Evolutionary conservation across 2,888 invertebrate genomes (phyloP).

Genomic region (Microctonus brassicae): DNA sequence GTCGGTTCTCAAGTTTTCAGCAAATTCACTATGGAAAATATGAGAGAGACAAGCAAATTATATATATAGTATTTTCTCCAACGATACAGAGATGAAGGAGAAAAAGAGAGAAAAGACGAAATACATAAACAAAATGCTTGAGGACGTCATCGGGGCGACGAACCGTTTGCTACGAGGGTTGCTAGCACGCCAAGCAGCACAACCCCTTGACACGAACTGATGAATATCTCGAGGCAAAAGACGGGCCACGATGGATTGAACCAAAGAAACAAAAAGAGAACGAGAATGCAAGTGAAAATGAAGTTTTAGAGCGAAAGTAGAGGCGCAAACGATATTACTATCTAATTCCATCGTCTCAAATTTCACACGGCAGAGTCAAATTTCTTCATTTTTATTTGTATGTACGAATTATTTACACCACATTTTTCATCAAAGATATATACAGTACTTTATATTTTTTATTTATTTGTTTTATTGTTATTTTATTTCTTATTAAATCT

Average conservation of each 20-base stretch:
- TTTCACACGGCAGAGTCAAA: slow-evolving; percentile 38
- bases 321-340: slow-evolving; percentile 34
- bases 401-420: too few relatives aligned
- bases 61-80: slow-evolving; percentile 5
- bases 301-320: slow-evolving; percentile 24
- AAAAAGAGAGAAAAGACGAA: neutral
- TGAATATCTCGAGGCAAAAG: slow-evolving; percentile 49
- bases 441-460: too few relatives aligned
- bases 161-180: slow-evolving; percentile 34
- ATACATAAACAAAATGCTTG: slow-evolving; percentile 17
- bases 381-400: slow-evolving; percentile 18
- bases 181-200: slow-evolving; percentile 38
- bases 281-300: slow-evolving; percentile 12
- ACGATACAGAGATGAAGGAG: slow-evolving; percentile 5
- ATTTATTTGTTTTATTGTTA: too few relatives aligned
- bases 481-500: too few relatives aligned
- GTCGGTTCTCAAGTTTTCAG: slow-evolving; percentile 21
- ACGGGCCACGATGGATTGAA: neutral
- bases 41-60: neutral
- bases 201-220: slow-evolving; percentile 56
- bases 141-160: slow-evolving; percentile 29
- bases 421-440: too few relatives aligned
- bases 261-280: neutral
- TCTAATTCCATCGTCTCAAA: slow-evolving; percentile 38
- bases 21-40: slow-evolving; percentile 14